Evolutionary conservation across 2,888 invertebrate genomes (phyloP).

Genomic region (Cyclophora albipunctata): DNA sequence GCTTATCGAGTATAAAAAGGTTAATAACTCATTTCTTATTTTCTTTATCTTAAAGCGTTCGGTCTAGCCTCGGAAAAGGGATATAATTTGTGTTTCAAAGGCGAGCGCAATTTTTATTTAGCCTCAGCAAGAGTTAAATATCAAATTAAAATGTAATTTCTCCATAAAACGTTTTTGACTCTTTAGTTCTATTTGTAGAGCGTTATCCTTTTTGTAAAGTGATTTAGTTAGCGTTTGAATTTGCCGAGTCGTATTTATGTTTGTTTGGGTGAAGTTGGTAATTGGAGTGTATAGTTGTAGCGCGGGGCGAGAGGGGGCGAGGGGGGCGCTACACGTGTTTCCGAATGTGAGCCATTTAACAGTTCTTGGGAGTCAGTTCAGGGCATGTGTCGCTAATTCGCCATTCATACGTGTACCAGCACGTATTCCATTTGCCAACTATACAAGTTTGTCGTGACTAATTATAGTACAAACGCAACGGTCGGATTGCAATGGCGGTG

Average conservation of each 20-base stretch:
- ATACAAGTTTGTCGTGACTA: constrained; percentile 34
- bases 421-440: constrained; percentile 14
- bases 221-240: constrained; percentile 16
- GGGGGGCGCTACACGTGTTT: constrained; percentile 12
- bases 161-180: constrained; percentile 12
- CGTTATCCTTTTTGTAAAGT: background rate
- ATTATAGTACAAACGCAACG: constrained; percentile 37
- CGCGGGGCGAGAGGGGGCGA: background rate
- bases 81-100: constrained; percentile 27
- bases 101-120: constrained; percentile 18
- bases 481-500: constrained; percentile 31
- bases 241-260: constrained; percentile 16
- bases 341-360: constrained; percentile 13
- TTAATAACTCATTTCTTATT: constrained; percentile 22
- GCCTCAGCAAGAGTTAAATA: constrained; percentile 8
- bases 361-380: constrained; percentile 1
- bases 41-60: constrained; percentile 22
- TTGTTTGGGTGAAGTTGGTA: constrained; percentile 4
- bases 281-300: constrained; percentile 4
- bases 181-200: background rate
- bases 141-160: constrained; percentile 13
- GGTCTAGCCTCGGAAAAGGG: constrained; percentile 14
- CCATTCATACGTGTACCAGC: constrained; percentile 19
- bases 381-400: constrained; percentile 20
- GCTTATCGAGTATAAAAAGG: constrained; percentile 16